Evolutionary conservation across 2,888 invertebrate species (phyloP).

Genomic region (Lepetodrilus schrolli): DNA sequence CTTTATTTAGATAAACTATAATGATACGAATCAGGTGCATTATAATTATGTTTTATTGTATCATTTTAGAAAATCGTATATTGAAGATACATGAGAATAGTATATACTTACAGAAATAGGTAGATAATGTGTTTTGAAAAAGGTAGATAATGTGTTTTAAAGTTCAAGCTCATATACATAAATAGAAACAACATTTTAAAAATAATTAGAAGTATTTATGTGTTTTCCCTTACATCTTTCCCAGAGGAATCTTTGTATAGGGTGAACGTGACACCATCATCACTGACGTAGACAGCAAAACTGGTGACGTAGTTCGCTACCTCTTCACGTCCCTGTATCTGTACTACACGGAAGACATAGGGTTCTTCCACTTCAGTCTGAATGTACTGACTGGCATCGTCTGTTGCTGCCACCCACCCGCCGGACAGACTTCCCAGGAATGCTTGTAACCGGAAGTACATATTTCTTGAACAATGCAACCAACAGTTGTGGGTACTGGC

Average conservation of each 20-base stretch:
- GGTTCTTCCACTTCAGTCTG: conserved; percentile 54
- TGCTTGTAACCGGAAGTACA: too few species aligned
- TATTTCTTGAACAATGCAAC: too few species aligned
- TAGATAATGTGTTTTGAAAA: too few species aligned
- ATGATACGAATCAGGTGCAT: too few species aligned
- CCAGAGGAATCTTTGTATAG: conserved; percentile 41
- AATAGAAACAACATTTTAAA: not conserved
- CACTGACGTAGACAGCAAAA: conserved; percentile 50
- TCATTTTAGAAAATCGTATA: too few species aligned
- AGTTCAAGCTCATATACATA: too few species aligned
- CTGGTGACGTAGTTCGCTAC: conserved; percentile 57
- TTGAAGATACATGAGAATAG: too few species aligned
- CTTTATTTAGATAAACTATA: too few species aligned
- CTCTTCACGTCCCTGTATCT: conserved; percentile 62
- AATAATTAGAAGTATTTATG: not conserved
- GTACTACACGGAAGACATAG: conserved; percentile 53
- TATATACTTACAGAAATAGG: too few species aligned
- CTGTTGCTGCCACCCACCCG: conserved; percentile 65
- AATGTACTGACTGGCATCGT: conserved; percentile 60
- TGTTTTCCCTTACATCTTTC: conserved; percentile 38
- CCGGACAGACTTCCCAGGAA: conserved; percentile 55
- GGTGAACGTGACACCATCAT: conserved; percentile 36
- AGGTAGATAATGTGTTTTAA: too few species aligned
- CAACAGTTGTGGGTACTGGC: too few species aligned
- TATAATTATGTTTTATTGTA: too few species aligned